Evolutionary conservation across 2,888 invertebrate species (phyloP), one percentile per base, ranked within the genome.

Genomic region (Andrena bicolor): DNA sequence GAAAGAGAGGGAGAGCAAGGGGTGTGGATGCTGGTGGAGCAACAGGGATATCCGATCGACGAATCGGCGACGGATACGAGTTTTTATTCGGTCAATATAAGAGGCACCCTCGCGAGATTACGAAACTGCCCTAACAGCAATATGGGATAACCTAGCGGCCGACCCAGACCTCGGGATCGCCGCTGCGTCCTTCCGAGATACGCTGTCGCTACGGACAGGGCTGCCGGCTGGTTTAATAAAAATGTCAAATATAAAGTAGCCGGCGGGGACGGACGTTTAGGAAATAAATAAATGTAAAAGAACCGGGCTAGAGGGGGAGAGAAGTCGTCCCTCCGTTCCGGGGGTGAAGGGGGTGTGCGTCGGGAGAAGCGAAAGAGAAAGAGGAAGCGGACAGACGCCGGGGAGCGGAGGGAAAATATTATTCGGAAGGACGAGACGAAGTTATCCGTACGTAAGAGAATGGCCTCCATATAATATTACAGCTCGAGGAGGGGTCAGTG

Each of bases 241-340:
- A 94, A 93, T 92, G 94, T 93, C 94, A 94, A 93, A 93, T 93
- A 93, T 92, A 93, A 93, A 93, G 92, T 93, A 92, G 92, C 93
- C 93, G 88, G 90, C 91, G 91, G 92, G 92, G 90, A 92, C 89
- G 92, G 93, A 93, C 93, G 91, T 91, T 92, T 91, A 90, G 90
- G 90, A 92, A 93, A 92, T 92, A 93, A 94, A 93, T 93, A 93
- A 93, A 93, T 92, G 92, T 91, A 92, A 91, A 90, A 89, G 90
- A 90, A 86, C 80, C 81, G 72, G 65, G 78, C 41, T 16, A 69
- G 77, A 76, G 80, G 73, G 20, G 69, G 78, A 81, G 70, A 35
- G 68, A 56, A 35, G 75, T 65, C 56, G 68, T 41, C 61, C 63
- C 69, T n/a, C 53, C 16, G 77, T 71, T 23, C 3, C 23, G 28